Evolutionary conservation across 37 sponge, comb jelly and placozoan genomes (phyloP).

Genomic region (Cladorhizidae sp.): DNA sequence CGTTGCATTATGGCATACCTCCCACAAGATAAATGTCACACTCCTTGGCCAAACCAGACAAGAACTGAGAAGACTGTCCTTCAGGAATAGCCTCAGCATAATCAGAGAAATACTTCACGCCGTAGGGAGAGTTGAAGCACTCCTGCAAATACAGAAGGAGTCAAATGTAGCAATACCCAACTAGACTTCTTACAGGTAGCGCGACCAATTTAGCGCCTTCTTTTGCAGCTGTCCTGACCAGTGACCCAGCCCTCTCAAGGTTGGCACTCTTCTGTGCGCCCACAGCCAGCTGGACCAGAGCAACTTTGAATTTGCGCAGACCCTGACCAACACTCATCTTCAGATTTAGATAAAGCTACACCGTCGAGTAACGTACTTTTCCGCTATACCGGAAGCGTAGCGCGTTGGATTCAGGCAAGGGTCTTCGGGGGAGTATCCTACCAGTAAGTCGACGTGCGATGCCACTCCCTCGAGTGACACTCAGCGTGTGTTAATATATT

Average conservation of each 20-base stretch:
- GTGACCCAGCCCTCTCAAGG: constrained; percentile 61
- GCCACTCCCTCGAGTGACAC: no score
- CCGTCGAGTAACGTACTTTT: no score
- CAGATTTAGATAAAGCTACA: no score
- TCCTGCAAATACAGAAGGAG: constrained; percentile 69
- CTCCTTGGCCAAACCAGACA: constrained; percentile 82
- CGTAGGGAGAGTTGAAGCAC: constrained; percentile 98
- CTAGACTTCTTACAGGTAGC: constrained; percentile 72
- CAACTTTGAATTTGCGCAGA: constrained; percentile 63
- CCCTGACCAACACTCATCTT: not conserved
- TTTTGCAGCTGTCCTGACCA: constrained; percentile 70
- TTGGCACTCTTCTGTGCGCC: constrained; percentile 83
- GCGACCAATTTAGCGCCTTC: constrained; percentile 85
- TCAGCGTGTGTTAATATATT: no score
- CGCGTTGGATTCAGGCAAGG: no score
- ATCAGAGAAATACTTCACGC: constrained; percentile 81
- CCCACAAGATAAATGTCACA: constrained; percentile 82
- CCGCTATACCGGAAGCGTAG: no score
- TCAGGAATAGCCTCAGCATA: constrained; percentile 94
- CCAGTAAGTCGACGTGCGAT: no score
- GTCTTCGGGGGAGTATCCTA: no score
- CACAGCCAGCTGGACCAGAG: constrained; percentile 82
- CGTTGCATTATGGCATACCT: constrained; percentile 30
- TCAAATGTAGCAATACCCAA: not conserved
- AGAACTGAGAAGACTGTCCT: constrained; percentile 55